These are phyloP conservation scores for Drosophila virilis DNA, from an alignment of 1,140 invertebrate species.

Conservation along the genomic window DNA sequence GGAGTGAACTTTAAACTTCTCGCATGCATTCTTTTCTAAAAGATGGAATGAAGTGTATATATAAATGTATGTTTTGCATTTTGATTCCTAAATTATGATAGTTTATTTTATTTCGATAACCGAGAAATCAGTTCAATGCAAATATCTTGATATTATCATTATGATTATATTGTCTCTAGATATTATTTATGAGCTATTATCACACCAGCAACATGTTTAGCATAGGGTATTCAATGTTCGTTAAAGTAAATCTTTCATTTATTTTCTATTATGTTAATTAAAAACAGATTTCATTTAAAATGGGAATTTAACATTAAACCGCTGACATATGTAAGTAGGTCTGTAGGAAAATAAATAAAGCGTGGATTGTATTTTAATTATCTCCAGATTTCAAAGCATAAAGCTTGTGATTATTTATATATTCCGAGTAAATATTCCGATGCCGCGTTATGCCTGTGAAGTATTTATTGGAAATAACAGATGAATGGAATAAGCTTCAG, in stretches of 20 bases:
- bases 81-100: too few relatives aligned
- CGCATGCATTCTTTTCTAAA: too few relatives aligned
- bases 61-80: too few relatives aligned
- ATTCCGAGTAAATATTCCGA: neutral
- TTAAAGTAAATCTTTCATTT: neutral
- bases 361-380: neutral
- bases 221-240: neutral
- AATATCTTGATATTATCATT: too few relatives aligned
- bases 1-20: too few relatives aligned
- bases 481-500: neutral
- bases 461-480: neutral
- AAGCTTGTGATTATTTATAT: neutral
- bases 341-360: too few relatives aligned
- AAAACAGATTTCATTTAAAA: conserved; percentile 20
- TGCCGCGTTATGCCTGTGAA: neutral
- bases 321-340: neutral
- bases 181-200: neutral
- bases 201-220: neutral
- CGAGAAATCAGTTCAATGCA: too few relatives aligned
- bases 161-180: too few relatives aligned
- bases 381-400: neutral
- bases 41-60: too few relatives aligned
- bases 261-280: conserved; percentile 16
- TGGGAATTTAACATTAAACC: neutral
- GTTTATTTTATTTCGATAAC: too few relatives aligned